Evolutionary conservation across 1,140 invertebrate species (phyloP).

Genomic region (Rhynchophorus ferrugineus): DNA sequence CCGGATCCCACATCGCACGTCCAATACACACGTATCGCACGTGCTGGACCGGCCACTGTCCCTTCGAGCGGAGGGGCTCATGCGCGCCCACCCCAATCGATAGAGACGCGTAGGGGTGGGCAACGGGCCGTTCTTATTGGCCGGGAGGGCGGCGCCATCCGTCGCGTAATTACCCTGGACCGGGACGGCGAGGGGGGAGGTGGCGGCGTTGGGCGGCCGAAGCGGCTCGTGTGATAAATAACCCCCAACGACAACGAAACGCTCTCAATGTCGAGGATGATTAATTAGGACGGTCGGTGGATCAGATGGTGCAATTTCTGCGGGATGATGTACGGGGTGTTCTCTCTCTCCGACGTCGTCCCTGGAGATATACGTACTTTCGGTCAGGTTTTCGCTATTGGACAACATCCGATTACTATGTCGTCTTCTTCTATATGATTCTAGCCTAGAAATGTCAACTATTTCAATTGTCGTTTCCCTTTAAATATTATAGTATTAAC

Average conservation of each 20-base stretch:
- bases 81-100: background rate
- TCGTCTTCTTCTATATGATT: too few species aligned
- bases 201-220: conserved; percentile 8
- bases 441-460: too few species aligned
- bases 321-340: background rate
- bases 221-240: conserved; percentile 27
- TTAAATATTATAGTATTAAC: too few species aligned
- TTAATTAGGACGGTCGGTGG: conserved; percentile 35
- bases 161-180: conserved; percentile 39
- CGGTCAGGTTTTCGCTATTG: too few species aligned
- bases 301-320: conserved; percentile 11
- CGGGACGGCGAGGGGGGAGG: conserved; percentile 23
- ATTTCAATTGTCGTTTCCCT: too few species aligned
- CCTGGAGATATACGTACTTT: too few species aligned
- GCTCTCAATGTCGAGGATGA: conserved; percentile 40
- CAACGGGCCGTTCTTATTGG: conserved; percentile 25
- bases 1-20: conserved; percentile 7
- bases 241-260: conserved; percentile 35
- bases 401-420: too few species aligned
- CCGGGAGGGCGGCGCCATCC: conserved; percentile 34
- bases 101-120: background rate
- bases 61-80: background rate
- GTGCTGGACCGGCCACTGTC: background rate
- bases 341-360: background rate
- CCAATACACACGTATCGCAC: conserved; percentile 7